phyloP scores from a whole-genome alignment of 2,888 invertebrate genomes.

The Mycalesis mineus region DNA sequence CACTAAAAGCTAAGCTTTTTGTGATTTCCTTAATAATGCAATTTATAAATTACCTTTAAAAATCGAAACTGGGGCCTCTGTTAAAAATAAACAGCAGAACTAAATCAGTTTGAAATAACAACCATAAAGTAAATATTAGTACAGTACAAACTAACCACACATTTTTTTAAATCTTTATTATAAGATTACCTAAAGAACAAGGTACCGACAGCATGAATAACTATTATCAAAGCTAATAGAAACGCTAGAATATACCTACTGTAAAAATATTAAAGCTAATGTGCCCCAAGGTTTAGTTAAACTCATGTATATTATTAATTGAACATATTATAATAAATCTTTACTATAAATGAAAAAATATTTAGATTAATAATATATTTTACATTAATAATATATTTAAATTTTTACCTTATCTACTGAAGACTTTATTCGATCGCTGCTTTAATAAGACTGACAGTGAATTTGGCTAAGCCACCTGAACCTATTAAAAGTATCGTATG shows the following conservation, averaged over 20 bases:
- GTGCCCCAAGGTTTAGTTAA: background rate
- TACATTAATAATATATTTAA: background rate
- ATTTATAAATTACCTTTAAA: slow-evolving; percentile 74
- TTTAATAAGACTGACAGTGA: slow-evolving; percentile 16
- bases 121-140: background rate
- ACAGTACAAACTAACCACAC: background rate
- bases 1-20: slow-evolving; percentile 54
- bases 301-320: background rate
- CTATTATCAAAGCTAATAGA: no score
- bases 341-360: background rate
- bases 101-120: slow-evolving; percentile 23
- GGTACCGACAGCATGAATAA: no score
- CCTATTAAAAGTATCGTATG: slow-evolving; percentile 19
- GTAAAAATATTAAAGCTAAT: background rate
- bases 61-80: slow-evolving; percentile 73
- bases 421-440: slow-evolving; percentile 10
- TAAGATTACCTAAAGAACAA: no score
- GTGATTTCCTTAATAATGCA: slow-evolving; percentile 38
- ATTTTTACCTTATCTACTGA: slow-evolving; percentile 14
- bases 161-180: background rate
- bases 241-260: no score
- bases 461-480: slow-evolving; percentile 18
- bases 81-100: slow-evolving; percentile 63
- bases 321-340: background rate
- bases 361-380: background rate